These are phyloP conservation scores for Tipula confusa DNA, from an alignment of 2,888 invertebrate genomes.

Conservation along the genomic window DNA sequence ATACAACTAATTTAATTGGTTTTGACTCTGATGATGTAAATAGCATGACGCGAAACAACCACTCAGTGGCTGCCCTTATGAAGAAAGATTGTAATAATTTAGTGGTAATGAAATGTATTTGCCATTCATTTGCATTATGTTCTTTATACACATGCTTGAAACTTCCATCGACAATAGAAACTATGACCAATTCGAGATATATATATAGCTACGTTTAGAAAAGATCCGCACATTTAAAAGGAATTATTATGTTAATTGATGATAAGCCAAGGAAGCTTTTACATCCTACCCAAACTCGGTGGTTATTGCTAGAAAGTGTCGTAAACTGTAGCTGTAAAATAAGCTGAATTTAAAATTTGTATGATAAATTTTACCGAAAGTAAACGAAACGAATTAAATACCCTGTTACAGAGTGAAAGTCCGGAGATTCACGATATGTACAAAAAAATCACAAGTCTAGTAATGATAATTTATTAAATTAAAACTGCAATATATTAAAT, in stretches of 20 bases:
- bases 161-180: slow-evolving; percentile 40
- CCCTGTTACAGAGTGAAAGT: neutral
- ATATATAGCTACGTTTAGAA: slow-evolving; percentile 41
- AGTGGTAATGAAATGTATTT: slow-evolving; percentile 43
- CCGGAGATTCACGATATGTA: neutral
- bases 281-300: too few species aligned
- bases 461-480: neutral
- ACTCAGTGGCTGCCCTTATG: slow-evolving; percentile 40
- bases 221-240: slow-evolving; percentile 33
- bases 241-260: too few species aligned
- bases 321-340: neutral
- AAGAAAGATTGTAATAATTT: slow-evolving; percentile 40
- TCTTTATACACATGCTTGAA: slow-evolving; percentile 40
- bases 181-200: slow-evolving; percentile 38
- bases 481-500: neutral
- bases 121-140: slow-evolving; percentile 42
- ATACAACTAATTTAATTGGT: slow-evolving; percentile 43
- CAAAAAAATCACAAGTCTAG: neutral
- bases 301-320: too few species aligned
- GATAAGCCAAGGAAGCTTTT: too few species aligned
- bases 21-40: too few species aligned
- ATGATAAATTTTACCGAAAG: neutral
- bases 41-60: too few species aligned
- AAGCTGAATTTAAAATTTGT: neutral
- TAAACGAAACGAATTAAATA: neutral